These are phyloP conservation scores for Ectemnius cavifrons DNA, from an alignment of 2,888 invertebrate genomes.

Conservation along the genomic window DNA sequence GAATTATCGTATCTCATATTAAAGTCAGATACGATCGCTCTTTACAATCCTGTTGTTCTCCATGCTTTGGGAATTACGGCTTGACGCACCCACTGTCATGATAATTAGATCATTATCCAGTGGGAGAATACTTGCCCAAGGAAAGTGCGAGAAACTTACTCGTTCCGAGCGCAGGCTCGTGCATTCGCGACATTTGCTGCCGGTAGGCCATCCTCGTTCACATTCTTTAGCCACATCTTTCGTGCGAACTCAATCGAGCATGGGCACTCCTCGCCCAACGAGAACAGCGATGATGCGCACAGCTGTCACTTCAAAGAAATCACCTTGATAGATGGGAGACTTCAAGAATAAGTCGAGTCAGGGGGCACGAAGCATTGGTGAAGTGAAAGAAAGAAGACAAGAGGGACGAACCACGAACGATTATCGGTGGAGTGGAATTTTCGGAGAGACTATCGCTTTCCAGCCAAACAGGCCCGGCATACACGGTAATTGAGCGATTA, in stretches of 20 bases:
- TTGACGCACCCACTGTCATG: too few relatives aligned
- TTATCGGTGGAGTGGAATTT: too few relatives aligned
- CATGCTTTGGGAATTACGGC: too few relatives aligned
- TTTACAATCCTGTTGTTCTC: neutral
- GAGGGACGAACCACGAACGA: too few relatives aligned
- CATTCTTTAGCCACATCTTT: conserved; percentile 67
- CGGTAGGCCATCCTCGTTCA: conserved; percentile 52
- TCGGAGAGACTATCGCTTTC: too few relatives aligned
- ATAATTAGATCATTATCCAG: too few relatives aligned
- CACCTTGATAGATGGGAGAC: conserved; percentile 31
- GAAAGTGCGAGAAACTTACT: conserved; percentile 63
- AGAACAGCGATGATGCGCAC: conserved; percentile 25
- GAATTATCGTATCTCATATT: neutral
- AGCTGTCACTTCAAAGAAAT: conserved; percentile 37
- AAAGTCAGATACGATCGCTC: neutral
- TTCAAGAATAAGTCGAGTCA: neutral
- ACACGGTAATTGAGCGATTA: too few relatives aligned
- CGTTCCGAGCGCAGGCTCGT: conserved; percentile 62
- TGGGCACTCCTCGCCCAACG: conserved; percentile 17
- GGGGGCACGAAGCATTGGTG: neutral
- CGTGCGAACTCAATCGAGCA: conserved; percentile 45
- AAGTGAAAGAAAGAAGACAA: neutral
- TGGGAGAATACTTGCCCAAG: neutral
- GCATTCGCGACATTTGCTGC: conserved; percentile 59
- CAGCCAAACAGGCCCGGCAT: too few relatives aligned